Base-by-base conservation (phyloP, 2,888 invertebrate species). In the Hedya salicella region DNA sequence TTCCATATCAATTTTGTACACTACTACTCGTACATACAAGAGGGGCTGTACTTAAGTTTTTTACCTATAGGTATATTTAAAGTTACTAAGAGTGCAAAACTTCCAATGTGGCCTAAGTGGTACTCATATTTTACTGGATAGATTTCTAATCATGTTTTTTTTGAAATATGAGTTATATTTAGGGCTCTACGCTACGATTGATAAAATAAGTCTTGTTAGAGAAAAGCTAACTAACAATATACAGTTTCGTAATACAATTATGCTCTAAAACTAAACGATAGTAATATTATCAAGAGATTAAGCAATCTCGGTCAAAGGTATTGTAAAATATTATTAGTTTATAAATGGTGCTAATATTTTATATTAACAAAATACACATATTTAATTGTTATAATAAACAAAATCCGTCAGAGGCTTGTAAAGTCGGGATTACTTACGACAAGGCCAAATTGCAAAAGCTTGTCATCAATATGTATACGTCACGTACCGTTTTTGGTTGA, bases 391-490 rank as follows among this genome's bases (percentile, higher is more conserved):
- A 9, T 40, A 16, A 40, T 53, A 65, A 40, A 25, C 49, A 5
- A 56, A 69, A 71, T 74, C 71, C 68, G 68, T 75, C 71, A 69
- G 61, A 64, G 53, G 36, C 17, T 36, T 36, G 19, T 36, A 17
- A 59, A 59, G 40, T 39, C 39, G 59, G 54, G 49, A 52, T 70
- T 68, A 52, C 63, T 70, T 67, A 69, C 69, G 74, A 70, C 74
- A 70, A 69, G 70, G 69, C 74, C 75, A 76, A 83, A 86, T 83
- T 82, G 83, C 80, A 75, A 85, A 85, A 80, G 68, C 83, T 66
- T 86, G 86, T 85, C 78, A 71, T 68, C 75, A 78, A 86, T 86
- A 78, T 81, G 73, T 85, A 74, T 57, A 70, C 69, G 85, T 84
- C 85, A 68, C 59, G 44, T 67, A 67, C 76, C 73, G 77, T 78